Evolutionary conservation across 1,140 invertebrate genomes (phyloP), one percentile per base, ranked within the genome.

Genomic region (Leptestheria dahalacensis): DNA sequence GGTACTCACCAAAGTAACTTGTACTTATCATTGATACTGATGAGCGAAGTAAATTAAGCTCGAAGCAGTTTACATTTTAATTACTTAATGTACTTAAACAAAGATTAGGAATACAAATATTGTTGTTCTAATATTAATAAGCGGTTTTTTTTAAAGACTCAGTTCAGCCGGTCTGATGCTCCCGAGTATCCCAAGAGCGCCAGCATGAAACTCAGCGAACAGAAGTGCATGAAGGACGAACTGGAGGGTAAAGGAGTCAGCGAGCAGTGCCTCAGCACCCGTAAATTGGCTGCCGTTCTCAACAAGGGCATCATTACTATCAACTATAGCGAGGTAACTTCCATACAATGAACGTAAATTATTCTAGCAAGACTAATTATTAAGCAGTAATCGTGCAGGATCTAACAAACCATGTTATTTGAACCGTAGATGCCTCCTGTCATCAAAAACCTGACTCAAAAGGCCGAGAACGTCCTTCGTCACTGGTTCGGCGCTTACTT

Each of bases 291-390:
- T 24, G 24, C 58, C 6, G 52, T 52, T 10, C 58, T 60, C 0
- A 29, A 60, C 48, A 60, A 52, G 18, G 49, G 28, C 24, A 33
- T 60, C n/a, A 15, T 60, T 20, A 52, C 49, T 49, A 51, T 60
- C 51, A 49, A 60, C 47, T 60, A 60, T 49, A 60, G 52, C 26
- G 24, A 52, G 26, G 58, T 60, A 20, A 26, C 53, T 56, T 18
- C 53, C 26, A 15, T n/a, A n/a, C n/a, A n/a, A n/a, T n/a, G n/a
- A n/a, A n/a, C n/a, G n/a, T n/a, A n/a, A n/a, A n/a, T n/a, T n/a
- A n/a, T n/a, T n/a, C n/a, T n/a, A n/a, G n/a, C n/a, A n/a, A n/a
- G n/a, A n/a, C n/a, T n/a, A n/a, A n/a, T n/a, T n/a, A n/a, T n/a
- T n/a, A 50, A 50, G 6, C 23, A 50, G 49, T 41, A 41, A 9